These are phyloP conservation scores for Xiphophorus maculatus DNA, from an alignment of 2,113 vertebrate species.

Conservation along the genomic window DNA sequence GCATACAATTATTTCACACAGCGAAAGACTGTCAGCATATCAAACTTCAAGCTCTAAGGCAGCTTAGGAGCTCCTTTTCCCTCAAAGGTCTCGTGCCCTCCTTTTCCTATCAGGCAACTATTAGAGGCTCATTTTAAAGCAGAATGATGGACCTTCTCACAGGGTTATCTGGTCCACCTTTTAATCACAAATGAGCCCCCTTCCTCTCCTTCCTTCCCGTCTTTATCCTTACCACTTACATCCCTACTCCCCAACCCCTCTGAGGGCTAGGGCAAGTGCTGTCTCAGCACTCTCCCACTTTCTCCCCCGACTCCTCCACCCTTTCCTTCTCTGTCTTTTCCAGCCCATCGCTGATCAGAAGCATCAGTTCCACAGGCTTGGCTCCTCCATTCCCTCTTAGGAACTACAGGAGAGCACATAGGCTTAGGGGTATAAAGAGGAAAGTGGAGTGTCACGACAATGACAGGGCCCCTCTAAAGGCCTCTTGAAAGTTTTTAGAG, in stretches of 20 bases:
- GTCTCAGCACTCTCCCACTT: constrained; percentile 62
- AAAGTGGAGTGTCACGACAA: constrained; percentile 60
- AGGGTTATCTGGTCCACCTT: constrained; percentile 72
- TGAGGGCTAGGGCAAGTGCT: constrained; percentile 66
- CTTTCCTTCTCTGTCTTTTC: constrained; percentile 64
- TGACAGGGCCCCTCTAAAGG: constrained; percentile 43
- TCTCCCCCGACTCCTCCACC: constrained; percentile 1
- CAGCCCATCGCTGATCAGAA: constrained; percentile 71
- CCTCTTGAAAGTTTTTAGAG: constrained; percentile 27
- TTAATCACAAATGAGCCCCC: constrained; percentile 74
- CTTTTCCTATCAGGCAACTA: constrained; percentile 59
- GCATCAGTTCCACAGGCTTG: constrained; percentile 74
- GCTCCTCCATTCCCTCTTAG: constrained; percentile 53
- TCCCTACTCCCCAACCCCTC: constrained; percentile 39
- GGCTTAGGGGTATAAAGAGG: constrained; percentile 21
- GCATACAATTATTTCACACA: neutral
- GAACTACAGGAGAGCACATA: constrained; percentile 28
- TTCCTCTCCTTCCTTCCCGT: constrained; percentile 40
- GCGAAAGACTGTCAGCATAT: neutral
- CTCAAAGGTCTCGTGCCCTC: constrained; percentile 38
- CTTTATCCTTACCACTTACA: constrained; percentile 44
- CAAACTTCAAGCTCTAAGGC: neutral
- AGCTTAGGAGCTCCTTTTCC: constrained; percentile 21
- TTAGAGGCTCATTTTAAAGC: constrained; percentile 70
- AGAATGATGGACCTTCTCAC: constrained; percentile 68